A percentile compares a stretch with the other conserved stretches of the same genome.
Evolutionary conservation across 2,113 vertebrate species (phyloP).

Genomic region (Cyphomyrus plagiostoma): DNA sequence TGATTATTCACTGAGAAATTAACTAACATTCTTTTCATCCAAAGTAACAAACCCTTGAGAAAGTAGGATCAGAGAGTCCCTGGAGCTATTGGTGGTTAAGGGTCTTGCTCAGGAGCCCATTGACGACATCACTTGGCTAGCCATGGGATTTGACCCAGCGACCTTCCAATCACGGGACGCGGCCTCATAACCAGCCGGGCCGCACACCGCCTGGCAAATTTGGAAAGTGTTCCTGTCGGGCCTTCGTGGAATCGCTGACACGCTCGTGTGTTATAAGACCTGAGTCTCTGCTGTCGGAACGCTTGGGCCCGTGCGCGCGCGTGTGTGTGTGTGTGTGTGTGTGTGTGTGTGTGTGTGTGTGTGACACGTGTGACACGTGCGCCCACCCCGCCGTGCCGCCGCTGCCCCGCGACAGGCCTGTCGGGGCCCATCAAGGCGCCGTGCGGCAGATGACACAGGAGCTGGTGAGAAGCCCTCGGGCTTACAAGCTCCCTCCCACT

Average conservation of each 20-base stretch:
- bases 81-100: neutral
- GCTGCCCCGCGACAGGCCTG: neutral
- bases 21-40: neutral
- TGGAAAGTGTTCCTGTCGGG: neutral
- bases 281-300: neutral
- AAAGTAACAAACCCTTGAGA: neutral
- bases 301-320: neutral
- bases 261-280: neutral
- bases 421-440: neutral
- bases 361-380: neutral
- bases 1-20: neutral
- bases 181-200: neutral
- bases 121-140: neutral
- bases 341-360: neutral
- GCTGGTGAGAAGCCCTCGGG: neutral
- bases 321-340: neutral
- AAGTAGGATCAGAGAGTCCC: neutral
- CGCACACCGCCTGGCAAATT: neutral
- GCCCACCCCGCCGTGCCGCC: neutral
- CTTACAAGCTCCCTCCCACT: neutral
- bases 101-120: neutral
- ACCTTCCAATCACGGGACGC: neutral
- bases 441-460: neutral
- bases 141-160: neutral
- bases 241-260: neutral